Evolutionary conservation across 2,797 vertebrate species (phyloP), one percentile per base, ranked within the genome.

Genomic region (Sebastolobus altivelis): DNA sequence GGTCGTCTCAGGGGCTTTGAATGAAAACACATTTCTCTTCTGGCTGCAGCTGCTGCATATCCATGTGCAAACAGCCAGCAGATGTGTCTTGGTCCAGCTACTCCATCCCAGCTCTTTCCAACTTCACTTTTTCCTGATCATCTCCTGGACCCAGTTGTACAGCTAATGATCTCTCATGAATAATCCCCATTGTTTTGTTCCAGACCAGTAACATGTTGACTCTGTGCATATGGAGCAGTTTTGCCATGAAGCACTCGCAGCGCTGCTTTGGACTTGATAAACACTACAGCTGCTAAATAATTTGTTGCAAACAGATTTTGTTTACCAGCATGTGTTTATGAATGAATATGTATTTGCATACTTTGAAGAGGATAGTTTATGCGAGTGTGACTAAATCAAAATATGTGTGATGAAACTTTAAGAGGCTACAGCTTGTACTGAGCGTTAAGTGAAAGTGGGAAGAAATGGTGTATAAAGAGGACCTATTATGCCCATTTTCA

Each of bases 41-140:
- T 72, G 81, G 86, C 88, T 87, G 46, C 92, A 92, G 92, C 94
- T 93, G 93, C 87, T 77, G 81, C 62, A 81, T 82, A 86, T 91
- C 84, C 89, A 69, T 84, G 72, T 88, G 86, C 90, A 93, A 93
- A 93, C 90, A 94, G 74, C 77, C 93, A 90, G 79, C 93, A 95
- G 88, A 93, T 91, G 94, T 72, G 83, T 79, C 85, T 79, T 68
- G 38, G 82, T 90, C 86, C 83, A 80, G 80, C 76, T 81, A n/a
- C 82, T 87, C 83, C 82, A 77, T 85, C 87, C 71, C n/a, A 3
- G 73, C 85, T 83, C 67, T 37, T 76, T 81, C 88, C 87, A 89
- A 77, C 83, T 87, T 81, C 60, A 59, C 81, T 72, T 87, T 84
- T 81, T 89, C 87, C 86, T 82, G 82, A 87, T 87, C 81, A 65